These are phyloP conservation scores for Candidula unifasciata DNA, from an alignment of 2,888 invertebrate species.

Conservation along the genomic window DNA sequence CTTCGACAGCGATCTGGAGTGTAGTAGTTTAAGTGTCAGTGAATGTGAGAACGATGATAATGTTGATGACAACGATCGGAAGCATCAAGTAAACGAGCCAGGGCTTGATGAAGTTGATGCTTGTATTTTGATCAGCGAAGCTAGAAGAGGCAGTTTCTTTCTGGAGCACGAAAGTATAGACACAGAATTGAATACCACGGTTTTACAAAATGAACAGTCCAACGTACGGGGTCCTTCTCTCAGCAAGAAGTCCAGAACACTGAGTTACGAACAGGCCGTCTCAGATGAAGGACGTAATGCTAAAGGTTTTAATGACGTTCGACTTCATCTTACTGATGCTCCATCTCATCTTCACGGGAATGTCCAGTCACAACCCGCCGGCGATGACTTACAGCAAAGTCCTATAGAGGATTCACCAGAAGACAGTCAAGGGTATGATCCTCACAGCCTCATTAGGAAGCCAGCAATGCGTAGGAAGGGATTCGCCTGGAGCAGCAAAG, in stretches of 20 bases:
- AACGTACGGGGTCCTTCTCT: not conserved
- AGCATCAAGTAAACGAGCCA: not conserved
- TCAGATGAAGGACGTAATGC: not conserved
- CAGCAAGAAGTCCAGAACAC: not conserved
- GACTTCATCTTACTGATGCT: too few species aligned
- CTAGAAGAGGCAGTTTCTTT: not conserved
- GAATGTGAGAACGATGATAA: not conserved
- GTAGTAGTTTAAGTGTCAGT: not conserved
- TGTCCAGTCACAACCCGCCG: not conserved
- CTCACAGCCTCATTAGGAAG: slow-evolving; percentile 36
- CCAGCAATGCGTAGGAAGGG: slow-evolving; percentile 48
- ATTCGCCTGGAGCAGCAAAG: slow-evolving; percentile 44
- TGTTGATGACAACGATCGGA: not conserved
- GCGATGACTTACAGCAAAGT: not conserved
- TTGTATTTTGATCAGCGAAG: not conserved
- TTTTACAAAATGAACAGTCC: not conserved
- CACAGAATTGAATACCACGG: not conserved
- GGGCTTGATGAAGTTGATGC: not conserved
- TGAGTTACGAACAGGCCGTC: not conserved
- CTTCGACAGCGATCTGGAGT: not conserved
- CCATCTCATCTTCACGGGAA: not conserved
- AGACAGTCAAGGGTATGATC: not conserved
- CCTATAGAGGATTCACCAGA: too few species aligned
- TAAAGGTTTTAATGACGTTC: not conserved
- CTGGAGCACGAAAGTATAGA: not conserved